Base-by-base conservation (phyloP, 2,888 invertebrate species). In the Dolichopus griseipennis region DNA sequence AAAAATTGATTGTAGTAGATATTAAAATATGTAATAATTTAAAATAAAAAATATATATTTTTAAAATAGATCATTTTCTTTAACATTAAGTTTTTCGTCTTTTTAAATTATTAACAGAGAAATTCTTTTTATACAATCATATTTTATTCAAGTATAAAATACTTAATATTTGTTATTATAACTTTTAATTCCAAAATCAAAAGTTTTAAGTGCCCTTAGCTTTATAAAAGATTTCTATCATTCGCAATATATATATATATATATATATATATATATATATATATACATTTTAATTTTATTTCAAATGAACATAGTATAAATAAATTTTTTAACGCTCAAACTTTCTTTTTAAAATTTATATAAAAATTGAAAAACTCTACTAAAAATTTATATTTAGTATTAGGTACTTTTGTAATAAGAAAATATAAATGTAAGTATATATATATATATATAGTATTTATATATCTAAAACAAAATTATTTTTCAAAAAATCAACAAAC, bases 331-430 rank as follows among this genome's bases (percentile, higher is more conserved):
- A 52, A 52, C 52, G 18, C 52, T 15, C 52, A 18, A 52, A 52
- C 2, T 52, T 52, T 15, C n/a, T n/a, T 15, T 6, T 52, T 52
- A n/a, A 52, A 52, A 52, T 52, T n/a, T 12, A 52, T 18, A 18
- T 52, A 52, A 18, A 52, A 52, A 52, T 52, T 52, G 52, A 52
- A 52, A 52, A 52, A 52, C 52, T 52, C 52, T n/a, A 52, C 52
- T 52, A 52, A 52, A 52, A 18, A 52, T 12, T 52, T 52, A 15
- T 52, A 1, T 52, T 18, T 52, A 15, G 4, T 52, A 52, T 43
- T 12, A n/a, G 43, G 9, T 52, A 18, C 52, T 52, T 6, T 52
- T 52, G 9, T 37, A 34, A 37, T 37, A 37, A 9, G 6, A 34
- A 34, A 9, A 34, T 37, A 37, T 37, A 8, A 7, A 27, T 27